phyloP scores from a whole-genome alignment of 2,888 invertebrate species.

The Keiferia lycopersicella region DNA sequence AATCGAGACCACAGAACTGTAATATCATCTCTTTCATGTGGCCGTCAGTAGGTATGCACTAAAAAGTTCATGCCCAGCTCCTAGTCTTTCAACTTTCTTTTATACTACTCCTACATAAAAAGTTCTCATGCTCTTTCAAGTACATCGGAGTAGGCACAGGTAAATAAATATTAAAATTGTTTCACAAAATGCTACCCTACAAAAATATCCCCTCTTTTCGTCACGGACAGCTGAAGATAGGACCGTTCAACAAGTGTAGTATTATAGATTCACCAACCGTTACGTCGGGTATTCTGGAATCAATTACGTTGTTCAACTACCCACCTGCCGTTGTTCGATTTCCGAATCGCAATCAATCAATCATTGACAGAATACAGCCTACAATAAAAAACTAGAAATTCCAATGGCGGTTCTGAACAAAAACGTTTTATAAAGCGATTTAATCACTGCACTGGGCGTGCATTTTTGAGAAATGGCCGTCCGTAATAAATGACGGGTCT shows the following conservation, averaged over 20 bases:
- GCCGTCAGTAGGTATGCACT: too few species aligned
- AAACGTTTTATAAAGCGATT: conserved; percentile 40
- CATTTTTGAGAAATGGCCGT: conserved; percentile 48
- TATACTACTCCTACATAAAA: too few species aligned
- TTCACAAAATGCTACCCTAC: not conserved
- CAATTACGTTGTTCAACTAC: conserved; percentile 28
- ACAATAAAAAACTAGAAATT: conserved; percentile 35
- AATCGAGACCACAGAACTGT: too few species aligned
- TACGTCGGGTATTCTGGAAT: conserved; percentile 21
- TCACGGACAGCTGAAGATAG: not conserved
- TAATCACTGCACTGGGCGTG: conserved; percentile 42
- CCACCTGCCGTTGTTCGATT: conserved; percentile 29
- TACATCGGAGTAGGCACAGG: too few species aligned
- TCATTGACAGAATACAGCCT: conserved; percentile 28
- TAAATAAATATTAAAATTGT: too few species aligned
- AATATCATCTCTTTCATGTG: too few species aligned
- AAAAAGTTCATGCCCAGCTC: too few species aligned
- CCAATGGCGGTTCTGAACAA: conserved; percentile 36
- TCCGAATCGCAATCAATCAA: conserved; percentile 29
- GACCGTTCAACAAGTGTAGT: conserved; percentile 1
- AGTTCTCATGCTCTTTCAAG: too few species aligned
- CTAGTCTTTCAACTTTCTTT: too few species aligned
- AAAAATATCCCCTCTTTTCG: not conserved
- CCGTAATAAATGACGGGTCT: conserved; percentile 35
- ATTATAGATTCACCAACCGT: conserved; percentile 10